Evolutionary conservation across 1,140 invertebrate genomes (phyloP).

Genomic region (Sweltsa coloradensis): DNA sequence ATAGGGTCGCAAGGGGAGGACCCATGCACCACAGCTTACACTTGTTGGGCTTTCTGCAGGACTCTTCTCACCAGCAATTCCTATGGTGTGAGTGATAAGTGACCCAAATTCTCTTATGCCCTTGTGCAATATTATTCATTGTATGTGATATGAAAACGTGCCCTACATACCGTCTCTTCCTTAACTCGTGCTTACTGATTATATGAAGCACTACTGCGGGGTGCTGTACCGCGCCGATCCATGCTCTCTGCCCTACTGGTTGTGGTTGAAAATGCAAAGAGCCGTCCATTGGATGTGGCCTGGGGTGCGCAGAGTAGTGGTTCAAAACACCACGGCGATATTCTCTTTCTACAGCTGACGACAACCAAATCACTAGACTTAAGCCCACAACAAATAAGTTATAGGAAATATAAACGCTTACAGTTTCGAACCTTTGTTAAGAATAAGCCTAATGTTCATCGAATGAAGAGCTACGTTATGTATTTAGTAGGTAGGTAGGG

Average conservation of each 20-base stretch:
- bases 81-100: background rate
- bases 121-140: too few relatives aligned
- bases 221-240: conserved; percentile 9
- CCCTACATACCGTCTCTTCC: conserved; percentile 1
- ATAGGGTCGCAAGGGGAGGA: background rate
- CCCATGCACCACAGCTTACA: background rate
- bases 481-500: too few relatives aligned
- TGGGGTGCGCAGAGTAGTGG: conserved; percentile 20
- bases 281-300: conserved; percentile 23
- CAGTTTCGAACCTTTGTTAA: too few relatives aligned
- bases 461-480: too few relatives aligned
- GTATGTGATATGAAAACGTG: background rate
- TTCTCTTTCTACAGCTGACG: conserved; percentile 7
- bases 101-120: background rate
- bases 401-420: too few relatives aligned
- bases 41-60: too few relatives aligned
- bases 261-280: conserved; percentile 17
- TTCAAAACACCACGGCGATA: conserved; percentile 18
- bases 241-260: conserved; percentile 15
- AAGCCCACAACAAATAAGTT: too few relatives aligned
- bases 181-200: conserved; percentile 19
- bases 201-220: conserved; percentile 17
- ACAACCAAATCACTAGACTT: background rate
- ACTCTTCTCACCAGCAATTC: background rate
- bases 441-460: too few relatives aligned